A percentile compares a stretch with the other conserved stretches of the same genome.
phyloP scores from a whole-genome alignment of 2,113 vertebrate species.

The Trichechus manatus region DNA sequence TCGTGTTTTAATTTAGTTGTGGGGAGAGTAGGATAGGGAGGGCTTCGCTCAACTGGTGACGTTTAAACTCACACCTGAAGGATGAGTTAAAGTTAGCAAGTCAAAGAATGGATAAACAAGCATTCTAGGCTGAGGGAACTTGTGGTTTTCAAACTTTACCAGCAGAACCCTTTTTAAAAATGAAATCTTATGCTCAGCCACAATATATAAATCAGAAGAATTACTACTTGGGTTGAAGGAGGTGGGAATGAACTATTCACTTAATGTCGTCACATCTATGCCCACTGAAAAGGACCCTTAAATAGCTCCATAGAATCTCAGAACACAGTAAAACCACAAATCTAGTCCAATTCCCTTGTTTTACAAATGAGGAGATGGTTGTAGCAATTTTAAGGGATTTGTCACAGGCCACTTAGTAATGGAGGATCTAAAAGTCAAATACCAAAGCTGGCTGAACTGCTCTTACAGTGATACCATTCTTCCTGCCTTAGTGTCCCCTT shows the following conservation, averaged over 20 bases:
- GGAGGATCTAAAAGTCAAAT: not conserved
- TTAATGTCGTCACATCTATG: not conserved
- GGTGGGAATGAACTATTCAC: not conserved
- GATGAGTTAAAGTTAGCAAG: constrained; percentile 23
- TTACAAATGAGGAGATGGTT: constrained; percentile 27
- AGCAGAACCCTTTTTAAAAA: constrained; percentile 1
- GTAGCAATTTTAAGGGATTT: constrained; percentile 10
- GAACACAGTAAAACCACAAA: not conserved
- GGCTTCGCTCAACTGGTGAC: not conserved
- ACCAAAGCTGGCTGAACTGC: not conserved
- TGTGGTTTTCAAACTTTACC: not conserved
- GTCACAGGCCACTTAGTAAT: constrained; percentile 3
- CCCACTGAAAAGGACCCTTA: not conserved
- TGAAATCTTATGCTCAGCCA: not conserved
- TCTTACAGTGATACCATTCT: not conserved
- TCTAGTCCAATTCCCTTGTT: not conserved
- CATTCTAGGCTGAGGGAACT: not conserved
- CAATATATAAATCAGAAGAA: not conserved
- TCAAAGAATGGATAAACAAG: not conserved
- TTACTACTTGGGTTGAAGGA: not conserved
- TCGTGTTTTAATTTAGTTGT: not conserved
- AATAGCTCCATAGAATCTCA: not conserved
- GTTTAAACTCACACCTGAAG: not conserved
- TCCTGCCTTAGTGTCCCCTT: not conserved
- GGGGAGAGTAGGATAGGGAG: not conserved